A percentile compares a stretch with the other conserved stretches of the same genome.
Evolutionary conservation across 1,140 invertebrate genomes (phyloP).

Genomic region (Dysdera silvatica): DNA sequence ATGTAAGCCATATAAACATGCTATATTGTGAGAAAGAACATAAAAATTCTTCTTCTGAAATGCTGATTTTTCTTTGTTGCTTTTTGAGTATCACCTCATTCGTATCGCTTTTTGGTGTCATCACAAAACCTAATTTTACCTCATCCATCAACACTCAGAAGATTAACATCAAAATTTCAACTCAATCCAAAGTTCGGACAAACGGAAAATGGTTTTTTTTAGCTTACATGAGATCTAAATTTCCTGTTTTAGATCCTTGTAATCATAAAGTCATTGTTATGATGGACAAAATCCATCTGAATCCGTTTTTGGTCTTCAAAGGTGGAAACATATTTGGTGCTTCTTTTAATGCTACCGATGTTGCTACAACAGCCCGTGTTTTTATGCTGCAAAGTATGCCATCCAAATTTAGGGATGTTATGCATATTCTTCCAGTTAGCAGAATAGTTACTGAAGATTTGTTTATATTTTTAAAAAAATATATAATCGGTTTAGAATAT

Average conservation of each 20-base stretch:
- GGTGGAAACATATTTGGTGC: conserved; percentile 31
- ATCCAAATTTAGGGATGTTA: conserved; percentile 20
- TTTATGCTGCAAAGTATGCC: conserved; percentile 29
- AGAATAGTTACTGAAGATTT: conserved; percentile 15
- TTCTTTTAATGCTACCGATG: conserved; percentile 16
- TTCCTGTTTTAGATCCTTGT: too few relatives aligned
- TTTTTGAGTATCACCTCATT: background rate
- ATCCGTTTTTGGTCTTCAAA: conserved; percentile 29
- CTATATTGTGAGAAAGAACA: too few relatives aligned
- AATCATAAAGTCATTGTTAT: conserved; percentile 9
- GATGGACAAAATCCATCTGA: conserved; percentile 33
- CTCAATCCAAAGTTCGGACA: background rate
- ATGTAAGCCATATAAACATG: too few relatives aligned
- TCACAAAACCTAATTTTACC: background rate
- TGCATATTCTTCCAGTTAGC: conserved; percentile 23
- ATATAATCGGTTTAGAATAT: conserved; percentile 24
- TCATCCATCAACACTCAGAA: background rate
- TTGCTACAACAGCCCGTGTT: conserved; percentile 28
- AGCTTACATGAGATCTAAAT: too few relatives aligned
- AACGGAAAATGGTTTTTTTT: background rate
- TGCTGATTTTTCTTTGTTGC: background rate
- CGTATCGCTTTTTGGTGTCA: background rate
- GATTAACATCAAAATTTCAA: background rate
- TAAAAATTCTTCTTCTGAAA: background rate
- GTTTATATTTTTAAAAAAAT: conserved; percentile 11